phyloP scores from a whole-genome alignment of 2,113 vertebrate genomes.

The Osmerus eperlanus region DNA sequence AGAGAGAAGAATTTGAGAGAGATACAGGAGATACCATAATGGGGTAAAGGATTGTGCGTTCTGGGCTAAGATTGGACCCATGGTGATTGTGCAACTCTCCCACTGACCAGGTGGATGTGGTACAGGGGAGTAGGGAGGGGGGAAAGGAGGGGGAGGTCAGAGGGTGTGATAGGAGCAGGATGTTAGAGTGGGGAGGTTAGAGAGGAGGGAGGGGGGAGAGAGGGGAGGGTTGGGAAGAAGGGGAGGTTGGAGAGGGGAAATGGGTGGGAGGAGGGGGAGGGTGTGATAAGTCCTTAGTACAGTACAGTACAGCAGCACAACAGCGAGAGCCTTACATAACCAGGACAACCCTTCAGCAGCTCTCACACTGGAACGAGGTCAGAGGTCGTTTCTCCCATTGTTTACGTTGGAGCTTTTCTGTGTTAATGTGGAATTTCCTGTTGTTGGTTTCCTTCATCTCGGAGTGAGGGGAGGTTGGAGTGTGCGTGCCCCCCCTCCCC shows the following conservation, averaged over 20 bases:
- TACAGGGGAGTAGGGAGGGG: conserved; percentile 21
- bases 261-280: conserved; percentile 11
- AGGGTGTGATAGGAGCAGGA: conserved; percentile 10
- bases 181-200: conserved; percentile 1
- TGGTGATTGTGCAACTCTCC: conserved; percentile 19
- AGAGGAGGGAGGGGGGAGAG: conserved; percentile 5
- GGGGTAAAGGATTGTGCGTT: neutral
- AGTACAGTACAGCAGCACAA: conserved; percentile 30
- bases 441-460: conserved; percentile 55
- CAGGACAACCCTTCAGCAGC: conserved; percentile 44
- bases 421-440: conserved; percentile 75
- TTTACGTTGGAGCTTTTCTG: conserved; percentile 67
- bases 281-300: neutral
- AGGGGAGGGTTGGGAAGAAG: neutral
- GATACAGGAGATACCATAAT: neutral
- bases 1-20: neutral
- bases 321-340: conserved; percentile 65
- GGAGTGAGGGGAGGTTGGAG: conserved; percentile 17
- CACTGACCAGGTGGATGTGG: conserved; percentile 31
- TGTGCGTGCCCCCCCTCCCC: conserved; percentile 33
- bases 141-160: neutral
- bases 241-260: conserved; percentile 8
- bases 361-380: conserved; percentile 52
- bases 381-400: conserved; percentile 65
- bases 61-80: conserved; percentile 1